These are phyloP conservation scores for cat (Felis catus) DNA, from an alignment of 2,113 vertebrate species.

Conservation along the genomic window DNA sequence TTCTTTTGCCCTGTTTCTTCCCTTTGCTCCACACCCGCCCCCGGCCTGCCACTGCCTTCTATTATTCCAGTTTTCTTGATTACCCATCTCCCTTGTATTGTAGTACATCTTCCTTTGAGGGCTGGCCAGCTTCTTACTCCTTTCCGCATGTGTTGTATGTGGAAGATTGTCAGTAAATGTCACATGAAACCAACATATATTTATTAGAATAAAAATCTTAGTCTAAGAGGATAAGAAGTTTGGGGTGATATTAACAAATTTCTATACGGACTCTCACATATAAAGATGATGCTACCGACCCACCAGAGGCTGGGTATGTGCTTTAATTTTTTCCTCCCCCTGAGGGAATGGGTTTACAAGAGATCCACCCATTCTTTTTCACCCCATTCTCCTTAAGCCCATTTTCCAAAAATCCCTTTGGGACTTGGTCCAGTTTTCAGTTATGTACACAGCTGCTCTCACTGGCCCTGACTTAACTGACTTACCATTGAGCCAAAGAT, in stretches of 20 bases:
- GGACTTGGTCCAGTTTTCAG: conserved; percentile 2
- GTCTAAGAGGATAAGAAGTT: background rate
- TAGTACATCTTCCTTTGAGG: background rate
- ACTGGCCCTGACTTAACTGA: background rate
- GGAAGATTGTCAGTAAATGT: background rate
- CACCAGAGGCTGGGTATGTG: background rate
- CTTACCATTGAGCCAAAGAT: background rate
- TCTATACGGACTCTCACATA: background rate
- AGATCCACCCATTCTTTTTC: background rate
- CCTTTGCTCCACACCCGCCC: accelerated
- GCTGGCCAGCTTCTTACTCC: background rate
- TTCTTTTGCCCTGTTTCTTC: background rate
- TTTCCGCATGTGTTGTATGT: background rate
- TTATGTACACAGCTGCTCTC: background rate
- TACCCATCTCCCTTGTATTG: background rate
- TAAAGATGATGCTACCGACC: background rate
- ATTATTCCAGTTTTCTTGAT: accelerated
- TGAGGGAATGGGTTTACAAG: background rate
- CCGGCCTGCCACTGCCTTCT: accelerated
- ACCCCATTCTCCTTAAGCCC: background rate
- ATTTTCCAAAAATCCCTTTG: conserved; percentile 41
- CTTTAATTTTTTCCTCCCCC: background rate
- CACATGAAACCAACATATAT: background rate
- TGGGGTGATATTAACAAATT: background rate
- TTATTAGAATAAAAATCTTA: conserved; percentile 7